Conservation (phyloP, 2,797 vertebrate species). For the Pantherophis alleghaniensis region DNA sequence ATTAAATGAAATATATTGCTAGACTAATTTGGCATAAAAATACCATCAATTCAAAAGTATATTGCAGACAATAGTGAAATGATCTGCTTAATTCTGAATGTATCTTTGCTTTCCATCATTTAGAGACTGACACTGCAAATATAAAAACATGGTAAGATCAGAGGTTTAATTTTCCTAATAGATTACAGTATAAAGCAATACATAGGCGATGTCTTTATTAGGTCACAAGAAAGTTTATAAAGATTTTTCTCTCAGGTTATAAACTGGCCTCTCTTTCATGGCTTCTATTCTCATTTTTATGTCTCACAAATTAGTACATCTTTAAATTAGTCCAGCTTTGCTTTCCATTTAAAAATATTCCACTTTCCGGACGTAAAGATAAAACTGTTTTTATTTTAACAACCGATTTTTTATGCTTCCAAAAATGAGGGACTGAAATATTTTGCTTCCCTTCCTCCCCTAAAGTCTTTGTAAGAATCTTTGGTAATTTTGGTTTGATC, state of each 20-base stretch:
- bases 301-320: background rate
- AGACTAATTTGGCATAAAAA: background rate
- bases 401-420: background rate
- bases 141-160: background rate
- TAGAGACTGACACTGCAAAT: background rate
- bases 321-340: background rate
- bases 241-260: background rate
- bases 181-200: background rate
- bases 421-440: background rate
- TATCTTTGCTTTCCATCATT: background rate
- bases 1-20: background rate
- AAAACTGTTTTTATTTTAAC: background rate
- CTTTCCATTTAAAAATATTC: background rate
- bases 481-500: background rate
- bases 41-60: background rate
- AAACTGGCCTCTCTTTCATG: background rate
- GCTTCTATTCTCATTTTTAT: background rate
- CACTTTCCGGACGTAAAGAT: background rate
- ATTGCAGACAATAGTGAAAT: background rate
- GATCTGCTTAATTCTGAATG: background rate
- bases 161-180: background rate
- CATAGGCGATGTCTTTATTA: background rate
- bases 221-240: background rate
- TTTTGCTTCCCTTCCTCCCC: background rate
- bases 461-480: background rate